Base-by-base conservation (phyloP, 1,140 invertebrate genomes). In the Eueides isabella region DNA sequence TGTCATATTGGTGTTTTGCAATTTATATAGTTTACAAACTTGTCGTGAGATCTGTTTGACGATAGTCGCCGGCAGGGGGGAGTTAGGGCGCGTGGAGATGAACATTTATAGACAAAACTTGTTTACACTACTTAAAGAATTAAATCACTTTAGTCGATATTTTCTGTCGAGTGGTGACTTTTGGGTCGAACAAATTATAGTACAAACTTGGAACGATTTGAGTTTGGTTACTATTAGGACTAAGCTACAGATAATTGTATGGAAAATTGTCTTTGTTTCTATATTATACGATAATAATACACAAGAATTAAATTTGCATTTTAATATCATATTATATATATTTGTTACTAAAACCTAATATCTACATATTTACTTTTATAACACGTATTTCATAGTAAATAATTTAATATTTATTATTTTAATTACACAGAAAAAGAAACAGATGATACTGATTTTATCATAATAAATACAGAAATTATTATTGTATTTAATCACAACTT, bases 61-160 rank as follows among this genome's bases (percentile, higher is more conserved):
- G 77, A 85, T 81, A 74, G 80, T 82, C 71, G 63, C 66, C 62
- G 78, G 79, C 79, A 74, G 77, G 79, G 80, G 44, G 77, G 69
- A 78, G 61, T 71, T 48, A 72, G 78, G 77, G 76, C 61, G 80
- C 62, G 77, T 72, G 81, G 80, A 75, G 76, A 79, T 75, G 74
- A 82, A 78, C 80, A 80, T 85, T 83, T 88, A 85, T 83, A 87
- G 85, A 89, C 83, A 83, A 83, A 92, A 92, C 88, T 90, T 92
- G 90, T 91, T 90, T 90, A 88, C 86, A 91, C 83, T 85, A 91
- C 87, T 91, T 88, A 88, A 83, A 82, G 85, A 88, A 91, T 90
- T 89, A 92, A 88, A 88, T 87, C 82, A 84, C 82, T 87, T 76
- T 66, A 76, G 76, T 85, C 70, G 78, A 82, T 85, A 79, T 87